phyloP scores from a whole-genome alignment of 1,140 invertebrate species.

The Megathymus violae region DNA sequence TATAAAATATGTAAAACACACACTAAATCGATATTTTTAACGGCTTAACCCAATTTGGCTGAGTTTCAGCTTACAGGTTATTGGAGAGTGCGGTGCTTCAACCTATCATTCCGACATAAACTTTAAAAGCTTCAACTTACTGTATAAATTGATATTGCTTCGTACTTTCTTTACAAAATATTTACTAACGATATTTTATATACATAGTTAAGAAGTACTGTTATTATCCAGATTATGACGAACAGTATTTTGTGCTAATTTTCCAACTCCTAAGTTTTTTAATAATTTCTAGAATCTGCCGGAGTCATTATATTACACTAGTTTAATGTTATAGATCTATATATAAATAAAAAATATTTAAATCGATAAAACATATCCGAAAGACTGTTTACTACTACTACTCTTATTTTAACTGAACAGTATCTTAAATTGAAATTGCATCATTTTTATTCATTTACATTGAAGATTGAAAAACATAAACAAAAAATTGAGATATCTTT shows the following conservation, averaged over 20 bases:
- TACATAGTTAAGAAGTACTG: too few species aligned
- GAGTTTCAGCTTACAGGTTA: slow-evolving; percentile 31
- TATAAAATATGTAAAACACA: slow-evolving; percentile 31
- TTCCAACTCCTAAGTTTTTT: too few species aligned
- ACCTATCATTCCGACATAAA: slow-evolving; percentile 30
- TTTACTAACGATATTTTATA: too few species aligned
- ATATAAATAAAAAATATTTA: too few species aligned
- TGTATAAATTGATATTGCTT: slow-evolving; percentile 26
- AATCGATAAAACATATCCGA: too few species aligned
- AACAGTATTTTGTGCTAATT: too few species aligned
- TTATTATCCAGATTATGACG: too few species aligned
- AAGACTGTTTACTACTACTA: too few species aligned
- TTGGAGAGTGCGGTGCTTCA: slow-evolving; percentile 26
- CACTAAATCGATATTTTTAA: slow-evolving; percentile 32
- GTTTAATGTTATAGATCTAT: too few species aligned
- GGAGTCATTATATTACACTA: too few species aligned
- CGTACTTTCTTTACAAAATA: slow-evolving; percentile 9
- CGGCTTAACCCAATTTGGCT: slow-evolving; percentile 29
- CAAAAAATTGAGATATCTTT: slow-evolving; percentile 39
- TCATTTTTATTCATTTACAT: background rate
- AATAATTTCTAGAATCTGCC: too few species aligned
- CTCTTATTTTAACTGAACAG: too few species aligned
- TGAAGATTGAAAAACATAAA: slow-evolving; percentile 28
- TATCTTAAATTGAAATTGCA: background rate
- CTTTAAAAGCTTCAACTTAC: slow-evolving; percentile 31